These are phyloP conservation scores for Iphiclides podalirius DNA, from an alignment of 2,888 invertebrate genomes.

Conservation along the genomic window DNA sequence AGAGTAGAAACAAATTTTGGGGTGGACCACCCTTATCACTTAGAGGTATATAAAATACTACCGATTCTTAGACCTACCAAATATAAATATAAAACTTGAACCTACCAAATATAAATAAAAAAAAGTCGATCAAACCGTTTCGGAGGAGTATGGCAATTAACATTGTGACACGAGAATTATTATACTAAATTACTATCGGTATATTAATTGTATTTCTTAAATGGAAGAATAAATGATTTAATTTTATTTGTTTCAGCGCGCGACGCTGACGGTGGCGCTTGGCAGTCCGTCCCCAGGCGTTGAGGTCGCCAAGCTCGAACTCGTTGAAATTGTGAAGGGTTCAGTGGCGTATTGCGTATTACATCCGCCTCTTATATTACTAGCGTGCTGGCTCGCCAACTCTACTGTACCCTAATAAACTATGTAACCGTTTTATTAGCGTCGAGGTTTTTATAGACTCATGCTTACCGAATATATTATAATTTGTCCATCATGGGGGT, in stretches of 20 bases:
- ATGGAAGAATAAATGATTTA: too few relatives aligned
- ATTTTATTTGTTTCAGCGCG: slow-evolving; percentile 71
- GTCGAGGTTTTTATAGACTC: slow-evolving; percentile 4
- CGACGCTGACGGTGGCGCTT: slow-evolving; percentile 75
- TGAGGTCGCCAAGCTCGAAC: slow-evolving; percentile 31
- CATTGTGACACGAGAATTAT: too few relatives aligned
- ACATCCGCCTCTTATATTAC: too few relatives aligned
- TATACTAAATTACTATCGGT: too few relatives aligned
- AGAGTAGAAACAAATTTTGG: too few relatives aligned
- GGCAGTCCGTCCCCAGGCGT: slow-evolving; percentile 81
- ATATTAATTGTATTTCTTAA: slow-evolving; percentile 8
- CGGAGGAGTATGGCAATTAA: too few relatives aligned
- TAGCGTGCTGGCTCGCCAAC: slow-evolving; percentile 7
- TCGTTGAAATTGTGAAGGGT: slow-evolving; percentile 4
- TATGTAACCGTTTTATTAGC: slow-evolving; percentile 12
- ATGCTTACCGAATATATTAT: slow-evolving; percentile 9
- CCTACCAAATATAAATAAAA: too few relatives aligned
- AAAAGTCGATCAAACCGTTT: too few relatives aligned
- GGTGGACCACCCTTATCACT: too few relatives aligned
- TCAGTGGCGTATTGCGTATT: slow-evolving; percentile 2
- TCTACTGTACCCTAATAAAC: slow-evolving; percentile 5
- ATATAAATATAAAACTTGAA: too few relatives aligned
- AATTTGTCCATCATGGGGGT: not conserved
- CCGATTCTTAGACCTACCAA: too few relatives aligned
- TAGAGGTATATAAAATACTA: too few relatives aligned